A percentile compares a stretch with the other conserved stretches of the same genome.
phyloP scores from a whole-genome alignment of 1,140 invertebrate species.

The Drosophila nebulosa region DNA sequence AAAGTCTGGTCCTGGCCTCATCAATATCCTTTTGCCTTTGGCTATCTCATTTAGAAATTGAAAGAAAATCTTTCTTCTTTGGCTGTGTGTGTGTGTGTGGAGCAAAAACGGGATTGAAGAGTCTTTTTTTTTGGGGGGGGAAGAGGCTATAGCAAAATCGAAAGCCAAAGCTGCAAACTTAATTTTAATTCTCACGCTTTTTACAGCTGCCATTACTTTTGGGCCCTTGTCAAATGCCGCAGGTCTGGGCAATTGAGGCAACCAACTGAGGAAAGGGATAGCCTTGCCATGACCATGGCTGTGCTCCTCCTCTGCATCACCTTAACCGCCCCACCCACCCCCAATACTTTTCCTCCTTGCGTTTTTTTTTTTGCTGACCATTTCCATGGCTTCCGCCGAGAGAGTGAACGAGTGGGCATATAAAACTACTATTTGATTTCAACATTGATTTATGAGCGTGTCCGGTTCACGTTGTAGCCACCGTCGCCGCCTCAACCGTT shows the following conservation, averaged over 20 bases:
- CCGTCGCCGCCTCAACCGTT: slow-evolving; percentile 3
- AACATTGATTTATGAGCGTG: slow-evolving; percentile 78
- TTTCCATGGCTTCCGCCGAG: slow-evolving; percentile 60
- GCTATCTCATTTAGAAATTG: slow-evolving; percentile 11
- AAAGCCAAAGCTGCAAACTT: slow-evolving; percentile 47
- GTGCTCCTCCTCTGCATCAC: too few relatives aligned
- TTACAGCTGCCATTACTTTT: slow-evolving; percentile 52
- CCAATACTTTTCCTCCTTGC: not conserved
- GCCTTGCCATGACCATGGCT: not conserved
- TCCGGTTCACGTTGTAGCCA: slow-evolving; percentile 66
- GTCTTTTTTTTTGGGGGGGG: not conserved
- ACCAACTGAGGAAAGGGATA: too few relatives aligned
- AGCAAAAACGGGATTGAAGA: too few relatives aligned
- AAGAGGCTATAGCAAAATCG: not conserved
- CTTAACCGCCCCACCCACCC: too few relatives aligned
- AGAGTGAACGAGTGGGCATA: slow-evolving; percentile 24
- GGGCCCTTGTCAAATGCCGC: slow-evolving; percentile 57
- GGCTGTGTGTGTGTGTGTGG: not conserved
- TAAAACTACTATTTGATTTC: slow-evolving; percentile 76
- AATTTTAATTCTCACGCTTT: slow-evolving; percentile 71
- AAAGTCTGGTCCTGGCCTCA: not conserved
- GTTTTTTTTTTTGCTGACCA: slow-evolving; percentile 51
- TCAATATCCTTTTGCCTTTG: slow-evolving; percentile 3
- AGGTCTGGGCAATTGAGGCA: slow-evolving; percentile 2
- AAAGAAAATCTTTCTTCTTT: slow-evolving; percentile 4